Percentiles rank a stretch among this genome's conserved stretches.
Evolutionary conservation across 2,888 invertebrate species (phyloP).

Genomic region (Incurvaria masculella): DNA sequence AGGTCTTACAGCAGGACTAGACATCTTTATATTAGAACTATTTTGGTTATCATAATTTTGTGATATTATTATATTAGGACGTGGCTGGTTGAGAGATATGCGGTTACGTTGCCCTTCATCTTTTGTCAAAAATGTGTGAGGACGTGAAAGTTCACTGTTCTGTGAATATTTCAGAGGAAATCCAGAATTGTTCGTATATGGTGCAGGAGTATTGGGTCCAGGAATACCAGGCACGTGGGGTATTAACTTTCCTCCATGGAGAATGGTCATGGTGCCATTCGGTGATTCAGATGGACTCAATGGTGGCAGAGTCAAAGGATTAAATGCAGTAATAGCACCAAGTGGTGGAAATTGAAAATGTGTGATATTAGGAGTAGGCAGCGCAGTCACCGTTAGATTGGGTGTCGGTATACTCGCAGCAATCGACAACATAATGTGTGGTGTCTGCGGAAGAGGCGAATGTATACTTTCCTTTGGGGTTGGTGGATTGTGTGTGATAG

Average conservation of each 20-base stretch:
- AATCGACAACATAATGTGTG: conserved; percentile 56
- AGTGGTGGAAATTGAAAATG: conserved; percentile 66
- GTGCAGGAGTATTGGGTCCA: conserved; percentile 66
- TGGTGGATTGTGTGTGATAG: conserved; percentile 63
- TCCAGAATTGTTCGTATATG: conserved; percentile 30
- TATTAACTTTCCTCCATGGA: conserved; percentile 71
- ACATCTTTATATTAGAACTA: background rate
- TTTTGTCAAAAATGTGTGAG: background rate
- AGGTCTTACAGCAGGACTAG: background rate
- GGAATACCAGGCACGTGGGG: conserved; percentile 87
- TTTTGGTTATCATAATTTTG: background rate
- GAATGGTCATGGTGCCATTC: conserved; percentile 60
- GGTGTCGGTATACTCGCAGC: conserved; percentile 53
- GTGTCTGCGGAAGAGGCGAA: conserved; percentile 46
- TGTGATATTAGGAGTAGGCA: conserved; percentile 41
- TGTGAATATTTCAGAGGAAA: background rate
- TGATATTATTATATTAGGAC: background rate
- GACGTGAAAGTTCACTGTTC: background rate
- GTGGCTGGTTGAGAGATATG: background rate
- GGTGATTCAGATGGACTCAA: conserved; percentile 44
- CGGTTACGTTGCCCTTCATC: background rate
- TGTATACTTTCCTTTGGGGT: conserved; percentile 44
- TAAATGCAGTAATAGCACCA: conserved; percentile 67
- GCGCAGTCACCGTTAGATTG: conserved; percentile 44
- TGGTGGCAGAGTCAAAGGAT: conserved; percentile 64